These are phyloP conservation scores for Rissa tridactyla DNA, from an alignment of 2,113 vertebrate genomes.

Conservation along the genomic window DNA sequence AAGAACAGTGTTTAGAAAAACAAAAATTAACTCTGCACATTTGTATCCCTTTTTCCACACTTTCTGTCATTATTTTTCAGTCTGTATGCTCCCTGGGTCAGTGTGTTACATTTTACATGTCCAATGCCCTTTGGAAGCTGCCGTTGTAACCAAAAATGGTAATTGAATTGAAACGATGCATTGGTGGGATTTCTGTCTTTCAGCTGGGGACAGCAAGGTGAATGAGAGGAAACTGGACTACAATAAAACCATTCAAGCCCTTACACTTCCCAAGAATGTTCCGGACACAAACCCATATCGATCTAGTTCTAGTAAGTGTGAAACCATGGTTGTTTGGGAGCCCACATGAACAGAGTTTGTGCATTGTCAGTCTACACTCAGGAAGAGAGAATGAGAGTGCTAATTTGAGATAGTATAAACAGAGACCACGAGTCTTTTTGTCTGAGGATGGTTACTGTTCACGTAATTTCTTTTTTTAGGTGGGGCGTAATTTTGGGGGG, in stretches of 20 bases:
- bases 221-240: constrained; percentile 93
- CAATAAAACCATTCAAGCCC: constrained; percentile 89
- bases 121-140: neutral
- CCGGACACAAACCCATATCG: constrained; percentile 94
- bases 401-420: neutral
- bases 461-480: neutral
- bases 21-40: neutral
- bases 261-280: constrained; percentile 87
- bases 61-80: neutral
- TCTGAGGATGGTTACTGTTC: neutral
- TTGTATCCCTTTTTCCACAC: neutral
- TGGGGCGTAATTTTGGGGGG: rapidly evolving
- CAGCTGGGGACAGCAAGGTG: constrained; percentile 95
- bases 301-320: constrained; percentile 85
- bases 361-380: neutral
- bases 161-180: neutral
- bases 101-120: neutral
- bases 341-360: neutral
- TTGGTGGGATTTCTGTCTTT: neutral
- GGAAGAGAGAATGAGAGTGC: neutral
- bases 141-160: neutral
- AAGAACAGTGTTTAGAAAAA: neutral
- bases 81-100: neutral
- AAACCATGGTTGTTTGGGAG: neutral
- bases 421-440: neutral